Conservation (phyloP, 30 jellyfish, hydroid and myxozoan species). For the Hydra vulgaris region DNA sequence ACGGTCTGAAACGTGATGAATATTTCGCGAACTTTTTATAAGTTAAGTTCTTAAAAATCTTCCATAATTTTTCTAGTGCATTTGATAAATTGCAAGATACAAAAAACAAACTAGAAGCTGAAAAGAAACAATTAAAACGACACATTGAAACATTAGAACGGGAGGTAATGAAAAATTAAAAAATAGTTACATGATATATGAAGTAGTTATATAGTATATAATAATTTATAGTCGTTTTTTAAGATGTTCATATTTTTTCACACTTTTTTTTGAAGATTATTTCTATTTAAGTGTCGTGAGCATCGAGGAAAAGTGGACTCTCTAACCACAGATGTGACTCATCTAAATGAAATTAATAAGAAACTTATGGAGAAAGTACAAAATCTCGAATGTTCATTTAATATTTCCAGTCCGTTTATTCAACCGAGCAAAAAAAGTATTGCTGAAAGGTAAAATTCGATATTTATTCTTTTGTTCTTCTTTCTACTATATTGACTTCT, state of each 20-base stretch:
- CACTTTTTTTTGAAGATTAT: neutral
- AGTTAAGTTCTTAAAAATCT: no score
- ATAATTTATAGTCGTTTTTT: no score
- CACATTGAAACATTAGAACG: conserved; percentile 34
- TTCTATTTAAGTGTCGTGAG: conserved; percentile 13
- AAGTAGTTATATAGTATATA: no score
- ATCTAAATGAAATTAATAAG: conserved; percentile 37
- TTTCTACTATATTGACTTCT: no score
- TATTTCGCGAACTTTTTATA: no score
- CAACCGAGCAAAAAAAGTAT: conserved; percentile 42
- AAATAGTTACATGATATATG: no score
- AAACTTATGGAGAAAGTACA: conserved; percentile 25
- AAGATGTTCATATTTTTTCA: no score
- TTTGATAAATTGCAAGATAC: conserved; percentile 41
- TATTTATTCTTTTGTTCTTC: neutral
- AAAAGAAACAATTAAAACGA: conserved; percentile 29
- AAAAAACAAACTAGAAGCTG: conserved; percentile 37
- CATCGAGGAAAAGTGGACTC: neutral
- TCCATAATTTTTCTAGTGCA: conserved; percentile 36
- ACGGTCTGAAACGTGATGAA: no score
- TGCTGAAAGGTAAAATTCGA: conserved; percentile 37
- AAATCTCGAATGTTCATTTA: conserved; percentile 43
- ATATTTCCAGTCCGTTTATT: conserved; percentile 57
- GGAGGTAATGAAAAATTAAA: conserved; percentile 23
- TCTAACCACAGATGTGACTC: conserved; percentile 29